Conservation (phyloP, 2,797 vertebrate genomes). For the Pteronotus mesoamericanus region DNA sequence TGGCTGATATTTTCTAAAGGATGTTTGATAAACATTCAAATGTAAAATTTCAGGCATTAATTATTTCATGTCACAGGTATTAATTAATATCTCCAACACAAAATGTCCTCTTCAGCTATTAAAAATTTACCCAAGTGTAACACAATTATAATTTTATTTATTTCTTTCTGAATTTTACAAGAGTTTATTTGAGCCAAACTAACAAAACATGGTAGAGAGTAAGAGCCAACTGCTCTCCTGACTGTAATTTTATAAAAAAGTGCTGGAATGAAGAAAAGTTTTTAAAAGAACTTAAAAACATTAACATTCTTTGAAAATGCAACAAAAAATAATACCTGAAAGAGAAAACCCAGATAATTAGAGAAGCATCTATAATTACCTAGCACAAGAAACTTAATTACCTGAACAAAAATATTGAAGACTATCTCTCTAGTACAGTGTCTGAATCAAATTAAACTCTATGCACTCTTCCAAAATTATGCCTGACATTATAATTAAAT, state of each 20-base stretch:
- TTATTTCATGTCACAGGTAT: conserved; percentile 14
- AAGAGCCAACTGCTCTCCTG: not conserved
- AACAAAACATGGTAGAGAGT: not conserved
- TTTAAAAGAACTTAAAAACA: not conserved
- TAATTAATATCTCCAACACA: conserved; percentile 14
- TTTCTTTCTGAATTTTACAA: not conserved
- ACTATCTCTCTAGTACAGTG: not conserved
- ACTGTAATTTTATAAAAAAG: conserved; percentile 18
- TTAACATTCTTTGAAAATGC: not conserved
- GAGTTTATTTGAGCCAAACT: not conserved
- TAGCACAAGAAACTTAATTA: conserved; percentile 22
- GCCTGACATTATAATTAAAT: conserved; percentile 14
- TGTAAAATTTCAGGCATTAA: not conserved
- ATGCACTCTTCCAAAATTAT: not conserved
- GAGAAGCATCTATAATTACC: not conserved
- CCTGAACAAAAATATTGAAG: not conserved
- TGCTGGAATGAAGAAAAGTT: not conserved
- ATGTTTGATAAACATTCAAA: not conserved
- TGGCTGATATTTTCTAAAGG: not conserved
- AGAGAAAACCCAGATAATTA: not conserved
- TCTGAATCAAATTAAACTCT: conserved; percentile 25
- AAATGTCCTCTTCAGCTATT: not conserved
- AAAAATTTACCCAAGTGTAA: not conserved
- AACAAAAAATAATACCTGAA: not conserved
- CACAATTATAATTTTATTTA: not conserved